A percentile compares a stretch with the other conserved stretches of the same genome.
phyloP scores from a whole-genome alignment of 2,113 vertebrate genomes.

The Colistium nudipinnis region DNA sequence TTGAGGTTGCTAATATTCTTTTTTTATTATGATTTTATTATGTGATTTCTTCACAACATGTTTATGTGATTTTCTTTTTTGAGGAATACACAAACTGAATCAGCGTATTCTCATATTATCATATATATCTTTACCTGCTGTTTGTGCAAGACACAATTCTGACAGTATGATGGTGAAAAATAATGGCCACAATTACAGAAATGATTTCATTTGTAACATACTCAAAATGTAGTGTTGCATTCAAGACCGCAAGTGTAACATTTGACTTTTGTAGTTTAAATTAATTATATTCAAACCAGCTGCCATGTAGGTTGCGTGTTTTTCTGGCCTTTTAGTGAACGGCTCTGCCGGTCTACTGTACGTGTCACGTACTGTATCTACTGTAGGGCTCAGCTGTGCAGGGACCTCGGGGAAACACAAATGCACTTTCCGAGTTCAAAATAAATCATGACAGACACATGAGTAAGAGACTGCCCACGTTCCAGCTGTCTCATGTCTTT shows the following conservation, averaged over 20 bases:
- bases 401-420: slow-evolving; percentile 60
- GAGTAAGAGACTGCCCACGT: slow-evolving; percentile 44
- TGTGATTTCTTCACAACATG: neutral
- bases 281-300: neutral
- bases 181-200: too few species aligned
- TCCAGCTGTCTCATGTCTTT: slow-evolving; percentile 31
- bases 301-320: neutral
- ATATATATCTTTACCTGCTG: neutral
- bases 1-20: too few species aligned
- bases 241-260: too few species aligned
- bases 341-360: neutral
- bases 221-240: too few species aligned
- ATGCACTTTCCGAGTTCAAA: slow-evolving; percentile 76
- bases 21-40: neutral
- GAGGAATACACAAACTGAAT: slow-evolving; percentile 2
- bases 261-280: neutral
- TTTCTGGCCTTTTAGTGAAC: slow-evolving; percentile 7
- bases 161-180: too few species aligned
- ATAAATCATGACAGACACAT: slow-evolving; percentile 60
- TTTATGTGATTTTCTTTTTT: neutral
- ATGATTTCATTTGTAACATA: too few species aligned
- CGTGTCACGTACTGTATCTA: slow-evolving; percentile 47
- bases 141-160: slow-evolving; percentile 10
- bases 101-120: neutral
- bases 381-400: slow-evolving; percentile 34